Percentiles rank a stretch among this genome's conserved stretches.
Conservation (phyloP, 1,140 invertebrate genomes). For the Drosophila orena region DNA sequence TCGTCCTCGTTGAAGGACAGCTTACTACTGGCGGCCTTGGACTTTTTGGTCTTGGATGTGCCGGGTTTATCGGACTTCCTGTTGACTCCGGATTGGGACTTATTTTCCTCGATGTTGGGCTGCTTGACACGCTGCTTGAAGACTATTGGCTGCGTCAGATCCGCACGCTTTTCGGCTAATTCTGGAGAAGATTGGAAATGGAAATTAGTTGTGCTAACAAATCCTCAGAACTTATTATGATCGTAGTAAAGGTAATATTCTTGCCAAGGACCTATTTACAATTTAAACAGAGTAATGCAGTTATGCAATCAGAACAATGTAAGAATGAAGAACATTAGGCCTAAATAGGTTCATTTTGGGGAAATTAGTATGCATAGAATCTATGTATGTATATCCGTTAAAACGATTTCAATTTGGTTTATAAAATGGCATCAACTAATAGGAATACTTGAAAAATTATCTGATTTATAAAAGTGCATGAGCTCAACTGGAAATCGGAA, state of each 20-base stretch:
- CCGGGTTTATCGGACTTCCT: conserved; percentile 14
- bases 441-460: background rate
- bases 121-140: conserved; percentile 69
- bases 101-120: conserved; percentile 34
- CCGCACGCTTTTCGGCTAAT: conserved; percentile 71
- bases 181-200: conserved; percentile 50
- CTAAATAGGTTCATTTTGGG: no score
- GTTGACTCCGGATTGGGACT: conserved; percentile 22
- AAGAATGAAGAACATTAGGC: no score
- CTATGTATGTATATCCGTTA: no score
- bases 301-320: no score
- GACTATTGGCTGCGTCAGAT: conserved; percentile 74
- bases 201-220: background rate
- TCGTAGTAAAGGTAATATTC: no score
- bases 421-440: background rate
- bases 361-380: no score
- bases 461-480: background rate
- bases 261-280: no score
- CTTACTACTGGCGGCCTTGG: conserved; percentile 58
- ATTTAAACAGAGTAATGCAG: no score
- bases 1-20: conserved; percentile 81
- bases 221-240: no score
- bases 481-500: background rate
- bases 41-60: conserved; percentile 54
- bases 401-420: background rate